phyloP scores from a whole-genome alignment of 2,113 vertebrate genomes.

The Ameiurus melas region DNA sequence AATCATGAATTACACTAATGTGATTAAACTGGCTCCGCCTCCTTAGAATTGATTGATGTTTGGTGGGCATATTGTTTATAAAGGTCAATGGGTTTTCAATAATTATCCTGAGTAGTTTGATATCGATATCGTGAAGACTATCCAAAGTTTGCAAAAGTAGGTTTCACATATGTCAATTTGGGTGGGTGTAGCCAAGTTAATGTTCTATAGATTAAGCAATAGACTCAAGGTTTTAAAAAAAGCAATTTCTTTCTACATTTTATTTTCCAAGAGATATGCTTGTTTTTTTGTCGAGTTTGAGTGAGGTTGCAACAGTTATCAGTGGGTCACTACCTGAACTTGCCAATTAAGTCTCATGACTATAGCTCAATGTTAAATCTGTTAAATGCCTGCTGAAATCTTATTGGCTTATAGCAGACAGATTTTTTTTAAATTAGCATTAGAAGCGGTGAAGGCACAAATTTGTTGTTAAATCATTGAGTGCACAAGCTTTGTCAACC shows the following conservation, averaged over 20 bases:
- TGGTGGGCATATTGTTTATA: neutral
- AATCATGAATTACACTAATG: neutral
- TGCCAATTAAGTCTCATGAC: neutral
- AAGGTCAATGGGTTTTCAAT: too few species aligned
- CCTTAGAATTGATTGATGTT: neutral
- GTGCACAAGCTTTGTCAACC: neutral
- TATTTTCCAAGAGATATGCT: neutral
- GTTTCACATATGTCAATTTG: neutral
- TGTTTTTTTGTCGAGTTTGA: neutral
- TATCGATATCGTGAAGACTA: neutral
- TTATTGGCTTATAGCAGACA: neutral
- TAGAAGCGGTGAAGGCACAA: neutral
- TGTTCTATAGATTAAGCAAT: neutral
- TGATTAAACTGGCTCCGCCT: neutral
- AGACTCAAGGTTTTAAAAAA: too few species aligned
- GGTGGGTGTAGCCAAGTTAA: too few species aligned
- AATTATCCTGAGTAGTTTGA: neutral
- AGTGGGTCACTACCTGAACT: neutral
- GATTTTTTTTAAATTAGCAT: neutral
- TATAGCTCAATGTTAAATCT: neutral
- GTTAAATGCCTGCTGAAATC: neutral
- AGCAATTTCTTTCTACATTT: too few species aligned
- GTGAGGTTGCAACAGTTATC: too few species aligned
- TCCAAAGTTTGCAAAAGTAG: neutral
- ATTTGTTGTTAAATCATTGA: neutral